These are phyloP conservation scores for Parazoanthus darwini DNA, from an alignment of 92 coral and sea anemone genomes.

Conservation along the genomic window DNA sequence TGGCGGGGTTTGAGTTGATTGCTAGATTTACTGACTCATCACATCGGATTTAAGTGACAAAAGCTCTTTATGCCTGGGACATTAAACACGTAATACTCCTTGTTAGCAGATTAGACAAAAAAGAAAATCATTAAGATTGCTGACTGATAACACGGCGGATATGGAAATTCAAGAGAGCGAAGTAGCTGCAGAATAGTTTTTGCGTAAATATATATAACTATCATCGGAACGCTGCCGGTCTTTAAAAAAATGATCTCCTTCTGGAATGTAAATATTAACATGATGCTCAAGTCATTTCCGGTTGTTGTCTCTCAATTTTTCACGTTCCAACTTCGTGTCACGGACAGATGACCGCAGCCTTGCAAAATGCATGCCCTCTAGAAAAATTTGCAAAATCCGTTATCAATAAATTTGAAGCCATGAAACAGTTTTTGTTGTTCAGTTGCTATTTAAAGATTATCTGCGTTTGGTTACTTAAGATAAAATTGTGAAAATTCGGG, in stretches of 20 bases:
- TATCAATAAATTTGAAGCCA: not conserved
- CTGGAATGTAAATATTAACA: constrained; percentile 18
- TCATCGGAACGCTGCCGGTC: too few species aligned
- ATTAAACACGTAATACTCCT: not conserved
- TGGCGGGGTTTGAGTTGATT: too few species aligned
- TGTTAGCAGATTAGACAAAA: not conserved
- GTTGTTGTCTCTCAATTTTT: not conserved
- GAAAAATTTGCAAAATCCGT: not conserved
- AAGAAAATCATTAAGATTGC: too few species aligned
- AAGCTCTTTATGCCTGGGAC: not conserved
- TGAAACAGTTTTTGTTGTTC: not conserved
- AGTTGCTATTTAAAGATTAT: not conserved
- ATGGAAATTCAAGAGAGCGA: not conserved
- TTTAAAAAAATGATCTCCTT: not conserved
- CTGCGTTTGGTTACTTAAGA: not conserved
- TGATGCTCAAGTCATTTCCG: constrained; percentile 31
- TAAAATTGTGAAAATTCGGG: not conserved
- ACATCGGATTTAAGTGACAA: not conserved
- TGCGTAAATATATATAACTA: too few species aligned
- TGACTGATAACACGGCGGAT: not conserved
- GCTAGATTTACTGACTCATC: too few species aligned
- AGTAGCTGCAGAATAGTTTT: not conserved
- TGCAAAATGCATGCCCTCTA: not conserved
- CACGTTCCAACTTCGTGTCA: not conserved
- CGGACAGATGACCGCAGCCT: not conserved